phyloP scores from a whole-genome alignment of 2,888 invertebrate genomes.

The Hyles lineata region DNA sequence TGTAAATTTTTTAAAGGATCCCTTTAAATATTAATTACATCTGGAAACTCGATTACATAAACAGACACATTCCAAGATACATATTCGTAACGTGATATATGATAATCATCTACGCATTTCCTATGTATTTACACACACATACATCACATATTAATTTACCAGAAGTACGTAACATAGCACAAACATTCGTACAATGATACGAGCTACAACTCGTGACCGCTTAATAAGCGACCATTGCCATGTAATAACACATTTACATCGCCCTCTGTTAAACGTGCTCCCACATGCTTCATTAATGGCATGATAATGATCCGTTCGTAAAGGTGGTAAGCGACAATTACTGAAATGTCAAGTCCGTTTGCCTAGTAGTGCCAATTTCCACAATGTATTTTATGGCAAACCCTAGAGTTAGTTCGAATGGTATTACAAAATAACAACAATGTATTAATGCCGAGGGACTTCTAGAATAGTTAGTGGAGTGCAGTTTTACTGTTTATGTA shows the following conservation, averaged over 20 bases:
- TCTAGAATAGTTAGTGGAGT: no score
- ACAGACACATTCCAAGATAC: no score
- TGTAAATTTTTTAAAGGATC: no score
- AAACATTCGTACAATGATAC: neutral
- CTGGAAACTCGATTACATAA: no score
- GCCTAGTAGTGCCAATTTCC: neutral
- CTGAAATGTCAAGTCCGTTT: slow-evolving; percentile 4
- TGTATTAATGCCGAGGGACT: neutral
- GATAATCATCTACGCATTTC: no score
- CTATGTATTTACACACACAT: no score
- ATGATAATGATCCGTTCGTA: neutral
- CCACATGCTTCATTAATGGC: neutral
- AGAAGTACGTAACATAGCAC: neutral
- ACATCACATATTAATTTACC: no score
- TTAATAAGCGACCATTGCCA: slow-evolving; percentile 55
- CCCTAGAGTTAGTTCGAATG: neutral
- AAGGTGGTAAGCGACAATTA: slow-evolving; percentile 14
- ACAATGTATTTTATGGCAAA: neutral
- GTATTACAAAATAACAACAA: neutral
- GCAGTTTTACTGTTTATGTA: no score
- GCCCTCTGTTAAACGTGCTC: slow-evolving; percentile 20
- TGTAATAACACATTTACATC: slow-evolving; percentile 46
- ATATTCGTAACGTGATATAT: no score
- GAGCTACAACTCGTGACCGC: slow-evolving; percentile 48
- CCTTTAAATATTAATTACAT: no score